Evolutionary conservation across 2,113 vertebrate genomes (phyloP).

Genomic region (Peromyscus californicus): DNA sequence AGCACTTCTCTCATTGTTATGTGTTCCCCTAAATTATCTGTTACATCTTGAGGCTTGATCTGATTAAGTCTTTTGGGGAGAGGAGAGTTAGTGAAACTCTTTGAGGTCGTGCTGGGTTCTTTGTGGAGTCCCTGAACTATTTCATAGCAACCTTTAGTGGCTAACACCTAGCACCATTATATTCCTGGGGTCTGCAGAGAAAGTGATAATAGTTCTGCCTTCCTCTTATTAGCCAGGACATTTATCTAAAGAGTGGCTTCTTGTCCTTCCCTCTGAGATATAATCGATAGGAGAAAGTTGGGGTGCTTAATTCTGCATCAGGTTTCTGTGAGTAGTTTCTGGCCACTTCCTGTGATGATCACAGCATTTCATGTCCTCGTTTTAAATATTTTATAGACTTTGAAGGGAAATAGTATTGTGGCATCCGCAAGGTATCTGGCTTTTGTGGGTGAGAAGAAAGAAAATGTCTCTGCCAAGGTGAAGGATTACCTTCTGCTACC

Average conservation of each 20-base stretch:
- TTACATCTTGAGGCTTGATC: neutral
- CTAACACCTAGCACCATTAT: neutral
- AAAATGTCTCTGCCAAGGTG: neutral
- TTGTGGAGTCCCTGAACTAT: neutral
- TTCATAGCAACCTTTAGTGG: neutral
- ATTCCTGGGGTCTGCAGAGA: neutral
- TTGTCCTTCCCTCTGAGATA: neutral
- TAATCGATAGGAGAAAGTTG: neutral
- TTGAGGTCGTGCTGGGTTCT: neutral
- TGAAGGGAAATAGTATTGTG: neutral
- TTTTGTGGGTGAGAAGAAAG: neutral
- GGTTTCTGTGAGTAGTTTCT: constrained; percentile 17
- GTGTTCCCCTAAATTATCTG: neutral
- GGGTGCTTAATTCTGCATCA: neutral
- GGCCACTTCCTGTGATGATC: neutral
- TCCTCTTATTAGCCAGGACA: neutral
- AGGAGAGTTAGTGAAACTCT: neutral
- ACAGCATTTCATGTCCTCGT: neutral
- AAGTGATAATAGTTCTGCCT: neutral
- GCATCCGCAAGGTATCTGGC: neutral
- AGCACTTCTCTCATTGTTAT: neutral
- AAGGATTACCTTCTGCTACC: neutral
- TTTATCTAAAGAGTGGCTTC: neutral
- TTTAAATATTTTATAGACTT: neutral
- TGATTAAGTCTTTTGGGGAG: neutral